Evolutionary conservation across 2,888 invertebrate genomes (phyloP).

Genomic region (Protodeltote pygarga): DNA sequence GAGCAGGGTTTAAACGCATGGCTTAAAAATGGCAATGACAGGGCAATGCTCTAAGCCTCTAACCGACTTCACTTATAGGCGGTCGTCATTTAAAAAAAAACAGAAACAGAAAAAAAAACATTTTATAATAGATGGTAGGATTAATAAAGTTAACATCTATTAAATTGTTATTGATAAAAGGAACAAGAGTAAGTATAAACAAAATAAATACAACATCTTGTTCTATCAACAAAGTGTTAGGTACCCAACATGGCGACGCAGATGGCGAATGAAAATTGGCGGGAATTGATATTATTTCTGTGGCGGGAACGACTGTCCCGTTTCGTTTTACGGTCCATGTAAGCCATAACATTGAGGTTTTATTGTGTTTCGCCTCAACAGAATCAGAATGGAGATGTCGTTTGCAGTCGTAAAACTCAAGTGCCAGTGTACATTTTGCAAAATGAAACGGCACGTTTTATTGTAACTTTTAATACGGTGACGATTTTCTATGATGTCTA

Average conservation of each 20-base stretch:
- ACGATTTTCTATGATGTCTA: background rate
- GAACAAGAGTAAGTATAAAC: too few relatives aligned
- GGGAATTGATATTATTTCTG: conserved; percentile 53
- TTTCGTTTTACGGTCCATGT: conserved; percentile 64
- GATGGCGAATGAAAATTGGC: conserved; percentile 48
- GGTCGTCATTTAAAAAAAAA: too few relatives aligned
- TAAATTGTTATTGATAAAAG: too few relatives aligned
- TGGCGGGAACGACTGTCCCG: conserved; percentile 60
- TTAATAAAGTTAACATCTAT: too few relatives aligned
- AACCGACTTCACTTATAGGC: too few relatives aligned
- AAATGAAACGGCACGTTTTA: conserved; percentile 37
- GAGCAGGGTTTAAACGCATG: too few relatives aligned
- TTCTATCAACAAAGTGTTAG: conserved; percentile 18
- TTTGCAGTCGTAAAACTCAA: conserved; percentile 55
- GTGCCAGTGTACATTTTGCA: conserved; percentile 42
- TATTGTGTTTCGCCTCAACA: conserved; percentile 51
- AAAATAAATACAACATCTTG: background rate
- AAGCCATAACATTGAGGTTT: conserved; percentile 60
- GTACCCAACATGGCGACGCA: conserved; percentile 13
- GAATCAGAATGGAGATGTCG: conserved; percentile 63
- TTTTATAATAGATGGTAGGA: too few relatives aligned
- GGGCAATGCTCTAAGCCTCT: too few relatives aligned
- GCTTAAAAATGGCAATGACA: too few relatives aligned
- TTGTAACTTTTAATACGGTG: conserved; percentile 8
- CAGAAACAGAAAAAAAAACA: too few relatives aligned